A percentile compares a stretch with the other conserved stretches of the same genome.
Conservation (phyloP, 2,797 vertebrate species). For the Dendrocincla fuliginosa region DNA sequence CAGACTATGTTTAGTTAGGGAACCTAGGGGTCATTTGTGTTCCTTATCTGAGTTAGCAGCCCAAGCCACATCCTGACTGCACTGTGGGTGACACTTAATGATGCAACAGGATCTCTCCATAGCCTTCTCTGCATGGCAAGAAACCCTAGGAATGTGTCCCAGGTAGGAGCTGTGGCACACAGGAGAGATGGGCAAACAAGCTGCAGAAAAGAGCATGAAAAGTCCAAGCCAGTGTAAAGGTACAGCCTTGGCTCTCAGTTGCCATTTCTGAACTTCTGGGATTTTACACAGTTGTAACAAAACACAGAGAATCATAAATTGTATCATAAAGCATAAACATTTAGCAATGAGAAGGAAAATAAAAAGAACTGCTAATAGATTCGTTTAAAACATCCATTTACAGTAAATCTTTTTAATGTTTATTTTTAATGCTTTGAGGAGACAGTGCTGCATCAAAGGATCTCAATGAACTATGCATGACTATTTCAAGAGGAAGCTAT, state of each 20-base stretch:
- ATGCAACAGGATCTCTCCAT: neutral
- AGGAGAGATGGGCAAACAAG: neutral
- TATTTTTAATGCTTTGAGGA: conserved; percentile 12
- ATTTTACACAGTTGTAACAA: neutral
- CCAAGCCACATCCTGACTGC: neutral
- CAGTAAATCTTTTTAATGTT: neutral
- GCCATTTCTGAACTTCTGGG: neutral
- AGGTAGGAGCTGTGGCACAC: neutral
- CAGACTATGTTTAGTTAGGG: neutral
- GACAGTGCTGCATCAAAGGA: neutral
- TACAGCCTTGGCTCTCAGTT: neutral
- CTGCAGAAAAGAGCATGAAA: neutral
- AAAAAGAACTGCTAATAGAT: neutral
- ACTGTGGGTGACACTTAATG: neutral
- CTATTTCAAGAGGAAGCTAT: conserved; percentile 12
- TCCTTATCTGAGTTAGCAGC: neutral
- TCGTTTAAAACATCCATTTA: neutral
- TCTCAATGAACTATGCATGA: neutral
- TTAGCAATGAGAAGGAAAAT: neutral
- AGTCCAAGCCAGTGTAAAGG: neutral
- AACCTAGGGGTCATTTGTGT: neutral
- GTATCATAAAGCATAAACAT: neutral
- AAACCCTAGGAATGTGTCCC: neutral
- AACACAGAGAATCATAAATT: neutral
- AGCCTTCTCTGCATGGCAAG: neutral